Conservation (phyloP, 1,140 invertebrate genomes). For the Euschistus heros region DNA sequence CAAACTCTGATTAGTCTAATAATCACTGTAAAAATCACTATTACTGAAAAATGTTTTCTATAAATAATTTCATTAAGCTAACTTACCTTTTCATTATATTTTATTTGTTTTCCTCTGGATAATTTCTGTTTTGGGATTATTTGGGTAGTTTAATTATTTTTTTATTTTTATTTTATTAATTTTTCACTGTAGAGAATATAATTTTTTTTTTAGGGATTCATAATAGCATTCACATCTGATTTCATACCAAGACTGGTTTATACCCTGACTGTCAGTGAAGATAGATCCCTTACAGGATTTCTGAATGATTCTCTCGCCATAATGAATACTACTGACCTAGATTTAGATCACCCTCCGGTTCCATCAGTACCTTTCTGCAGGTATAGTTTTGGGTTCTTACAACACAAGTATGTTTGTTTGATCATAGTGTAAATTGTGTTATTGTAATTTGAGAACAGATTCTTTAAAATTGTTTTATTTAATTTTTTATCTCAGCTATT, state of each 20-base stretch:
- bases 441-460: constrained; percentile 29
- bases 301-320: constrained; percentile 71
- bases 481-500: background rate
- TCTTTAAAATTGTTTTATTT: background rate
- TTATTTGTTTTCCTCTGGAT: too few relatives aligned
- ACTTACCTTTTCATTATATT: too few relatives aligned
- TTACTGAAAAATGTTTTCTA: too few relatives aligned
- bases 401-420: background rate
- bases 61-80: too few relatives aligned
- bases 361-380: constrained; percentile 15
- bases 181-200: background rate
- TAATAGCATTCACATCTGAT: constrained; percentile 97
- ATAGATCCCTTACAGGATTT: constrained; percentile 63
- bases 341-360: constrained; percentile 10
- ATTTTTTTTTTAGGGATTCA: constrained; percentile 66
- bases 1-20: too few relatives aligned
- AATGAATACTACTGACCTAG: constrained; percentile 61
- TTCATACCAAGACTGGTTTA: constrained; percentile 91
- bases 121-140: too few relatives aligned
- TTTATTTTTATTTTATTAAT: too few relatives aligned
- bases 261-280: constrained; percentile 43
- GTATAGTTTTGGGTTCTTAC: background rate
- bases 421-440: background rate
- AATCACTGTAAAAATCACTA: too few relatives aligned
- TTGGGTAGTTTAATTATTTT: too few relatives aligned